Percentiles rank a stretch among this genome's conserved stretches.
phyloP scores from a whole-genome alignment of 92 coral and sea anemone species.

The Zoanthus solanderi region DNA sequence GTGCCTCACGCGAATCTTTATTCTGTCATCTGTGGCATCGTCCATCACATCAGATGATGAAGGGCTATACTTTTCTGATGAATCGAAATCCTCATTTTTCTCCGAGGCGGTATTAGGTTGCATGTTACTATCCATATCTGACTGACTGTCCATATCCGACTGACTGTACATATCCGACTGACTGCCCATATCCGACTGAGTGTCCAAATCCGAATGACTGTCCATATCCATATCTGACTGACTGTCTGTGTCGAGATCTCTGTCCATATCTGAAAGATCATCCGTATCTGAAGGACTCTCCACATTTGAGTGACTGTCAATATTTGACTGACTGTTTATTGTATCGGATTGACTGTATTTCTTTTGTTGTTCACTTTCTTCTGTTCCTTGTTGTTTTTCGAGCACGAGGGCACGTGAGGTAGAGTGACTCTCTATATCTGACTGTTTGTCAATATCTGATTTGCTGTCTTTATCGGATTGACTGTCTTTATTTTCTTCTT shows the following conservation, averaged over 20 bases:
- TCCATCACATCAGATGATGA: conserved; percentile 36
- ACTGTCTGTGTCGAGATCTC: conserved; percentile 9
- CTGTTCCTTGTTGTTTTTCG: background rate
- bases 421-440: background rate
- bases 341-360: background rate
- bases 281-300: background rate
- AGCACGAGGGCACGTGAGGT: background rate
- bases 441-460: conserved; percentile 35
- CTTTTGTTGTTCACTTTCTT: background rate
- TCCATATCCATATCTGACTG: background rate
- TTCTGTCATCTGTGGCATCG: conserved; percentile 54
- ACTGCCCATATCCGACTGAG: conserved; percentile 14
- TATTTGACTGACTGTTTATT: conserved; percentile 33
- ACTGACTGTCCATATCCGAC: background rate
- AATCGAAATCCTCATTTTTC: conserved; percentile 44
- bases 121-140: conserved; percentile 50
- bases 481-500: background rate
- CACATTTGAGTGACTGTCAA: background rate
- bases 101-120: conserved; percentile 43
- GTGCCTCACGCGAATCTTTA: conserved; percentile 85
- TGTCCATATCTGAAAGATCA: conserved; percentile 30
- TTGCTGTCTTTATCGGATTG: background rate
- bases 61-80: conserved; percentile 13
- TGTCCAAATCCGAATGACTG: conserved; percentile 23
- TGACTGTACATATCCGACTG: conserved; percentile 31